A percentile compares a stretch with the other conserved stretches of the same genome.
phyloP scores from a whole-genome alignment of 2,888 invertebrate species.

The Noctuana brunneofusca region DNA sequence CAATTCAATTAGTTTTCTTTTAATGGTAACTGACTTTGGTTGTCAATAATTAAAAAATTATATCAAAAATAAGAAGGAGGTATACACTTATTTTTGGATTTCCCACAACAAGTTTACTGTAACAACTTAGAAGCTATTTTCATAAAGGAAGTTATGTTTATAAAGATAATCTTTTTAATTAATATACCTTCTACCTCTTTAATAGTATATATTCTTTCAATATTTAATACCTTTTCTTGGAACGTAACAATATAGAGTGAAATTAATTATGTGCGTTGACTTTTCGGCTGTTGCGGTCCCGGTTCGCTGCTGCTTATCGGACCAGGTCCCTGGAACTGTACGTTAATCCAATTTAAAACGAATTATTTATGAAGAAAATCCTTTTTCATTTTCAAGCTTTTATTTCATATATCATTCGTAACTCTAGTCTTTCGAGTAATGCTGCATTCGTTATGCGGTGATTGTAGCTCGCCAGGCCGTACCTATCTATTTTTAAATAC shows the following conservation, averaged over 20 bases:
- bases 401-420: slow-evolving; percentile 2
- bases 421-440: slow-evolving; percentile 23
- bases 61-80: neutral
- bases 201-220: slow-evolving; percentile 11
- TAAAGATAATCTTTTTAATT: slow-evolving; percentile 39
- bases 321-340: slow-evolving; percentile 75
- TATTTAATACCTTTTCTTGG: slow-evolving; percentile 6
- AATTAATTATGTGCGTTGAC: slow-evolving; percentile 39
- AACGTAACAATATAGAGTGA: slow-evolving; percentile 16
- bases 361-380: slow-evolving; percentile 25
- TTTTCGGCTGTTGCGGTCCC: too few relatives aligned
- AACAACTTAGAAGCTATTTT: neutral
- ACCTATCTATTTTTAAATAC: neutral
- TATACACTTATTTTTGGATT: neutral
- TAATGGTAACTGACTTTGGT: neutral
- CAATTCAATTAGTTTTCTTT: neutral
- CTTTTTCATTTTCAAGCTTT: slow-evolving; percentile 30
- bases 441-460: neutral
- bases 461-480: neutral
- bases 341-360: slow-evolving; percentile 55
- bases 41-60: neutral
- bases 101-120: neutral
- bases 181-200: neutral
- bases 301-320: slow-evolving; percentile 63
- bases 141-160: neutral